Conservation (phyloP, 2,797 vertebrate species). For the Gallinago nigripennis region DNA sequence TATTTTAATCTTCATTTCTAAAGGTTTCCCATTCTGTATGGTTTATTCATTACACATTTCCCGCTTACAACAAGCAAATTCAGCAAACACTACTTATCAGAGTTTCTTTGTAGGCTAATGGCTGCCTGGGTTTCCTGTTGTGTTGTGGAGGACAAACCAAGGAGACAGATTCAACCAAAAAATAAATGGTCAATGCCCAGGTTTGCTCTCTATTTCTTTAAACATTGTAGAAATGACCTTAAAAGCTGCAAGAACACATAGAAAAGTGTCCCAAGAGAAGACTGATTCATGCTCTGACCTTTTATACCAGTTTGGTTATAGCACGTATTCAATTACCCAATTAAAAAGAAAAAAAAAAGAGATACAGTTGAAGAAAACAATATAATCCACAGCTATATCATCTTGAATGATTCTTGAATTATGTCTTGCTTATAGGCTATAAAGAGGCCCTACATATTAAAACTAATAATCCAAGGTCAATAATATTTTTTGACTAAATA, state of each 20-base stretch:
- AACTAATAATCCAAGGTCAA: not conserved
- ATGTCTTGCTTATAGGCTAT: not conserved
- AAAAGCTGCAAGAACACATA: slow-evolving; percentile 15
- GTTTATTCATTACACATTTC: slow-evolving; percentile 37
- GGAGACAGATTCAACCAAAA: slow-evolving; percentile 20
- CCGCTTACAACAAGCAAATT: slow-evolving; percentile 28
- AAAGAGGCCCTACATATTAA: not conserved
- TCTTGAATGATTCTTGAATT: not conserved
- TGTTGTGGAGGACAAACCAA: slow-evolving; percentile 47
- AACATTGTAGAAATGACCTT: not conserved
- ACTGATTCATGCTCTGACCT: slow-evolving; percentile 25
- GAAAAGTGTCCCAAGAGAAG: slow-evolving; percentile 4
- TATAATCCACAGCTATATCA: not conserved
- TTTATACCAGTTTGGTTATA: slow-evolving; percentile 1
- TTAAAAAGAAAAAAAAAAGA: not conserved
- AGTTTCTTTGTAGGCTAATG: not conserved
- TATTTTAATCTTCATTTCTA: slow-evolving; percentile 53
- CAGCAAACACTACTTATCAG: slow-evolving; percentile 56
- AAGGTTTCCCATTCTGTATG: slow-evolving; percentile 3
- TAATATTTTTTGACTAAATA: not conserved
- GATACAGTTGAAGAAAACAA: not conserved
- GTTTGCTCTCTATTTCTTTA: slow-evolving; percentile 3
- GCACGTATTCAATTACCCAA: not conserved
- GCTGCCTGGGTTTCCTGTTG: not conserved
- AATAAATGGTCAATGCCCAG: not conserved